A percentile compares a stretch with the other conserved stretches of the same genome.
Conservation (phyloP, 1,140 invertebrate species). For the Anastrepha ludens region DNA sequence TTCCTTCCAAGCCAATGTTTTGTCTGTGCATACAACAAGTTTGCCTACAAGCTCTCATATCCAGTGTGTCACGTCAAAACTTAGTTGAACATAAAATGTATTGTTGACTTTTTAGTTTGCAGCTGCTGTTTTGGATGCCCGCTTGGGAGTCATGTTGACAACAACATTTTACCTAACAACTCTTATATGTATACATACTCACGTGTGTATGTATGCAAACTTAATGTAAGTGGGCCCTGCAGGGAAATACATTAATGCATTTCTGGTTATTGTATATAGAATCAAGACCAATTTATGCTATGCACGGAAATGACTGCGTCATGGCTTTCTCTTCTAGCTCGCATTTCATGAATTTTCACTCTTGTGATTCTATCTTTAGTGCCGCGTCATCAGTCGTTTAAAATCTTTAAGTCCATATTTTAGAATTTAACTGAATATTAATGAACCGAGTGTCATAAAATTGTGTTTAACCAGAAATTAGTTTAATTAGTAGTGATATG, state of each 20-base stretch:
- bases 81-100: conserved; percentile 37
- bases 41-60: neutral
- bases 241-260: neutral
- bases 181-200: neutral
- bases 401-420: no score
- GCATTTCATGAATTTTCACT: no score
- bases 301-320: no score
- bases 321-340: no score
- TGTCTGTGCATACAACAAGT: neutral
- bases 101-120: conserved; percentile 34
- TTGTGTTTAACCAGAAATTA: no score
- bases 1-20: neutral
- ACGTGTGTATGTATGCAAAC: neutral
- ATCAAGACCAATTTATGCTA: no score
- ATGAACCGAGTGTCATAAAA: no score
- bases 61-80: conserved; percentile 26
- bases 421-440: no score
- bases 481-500: no score
- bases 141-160: conserved; percentile 14
- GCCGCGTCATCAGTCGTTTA: no score
- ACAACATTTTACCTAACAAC: neutral
- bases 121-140: conserved; percentile 1
- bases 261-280: no score
- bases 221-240: neutral
- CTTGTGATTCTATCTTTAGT: no score